Conservation (phyloP, 2,113 vertebrate genomes). For the Dolichallabes microphthalmus region DNA sequence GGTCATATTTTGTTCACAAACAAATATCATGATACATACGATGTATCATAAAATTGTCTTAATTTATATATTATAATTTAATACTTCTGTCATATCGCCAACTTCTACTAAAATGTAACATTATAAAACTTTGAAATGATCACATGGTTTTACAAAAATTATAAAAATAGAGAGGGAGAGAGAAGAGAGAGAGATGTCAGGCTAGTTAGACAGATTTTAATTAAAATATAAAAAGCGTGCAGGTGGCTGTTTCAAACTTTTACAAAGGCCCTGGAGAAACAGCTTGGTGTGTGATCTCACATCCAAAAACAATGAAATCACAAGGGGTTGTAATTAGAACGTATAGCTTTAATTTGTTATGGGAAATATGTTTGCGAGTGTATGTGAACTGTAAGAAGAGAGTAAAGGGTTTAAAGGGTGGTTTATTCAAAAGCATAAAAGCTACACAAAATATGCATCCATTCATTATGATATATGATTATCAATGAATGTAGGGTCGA, state of each 20-base stretch:
- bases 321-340: constrained; percentile 13
- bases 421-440: neutral
- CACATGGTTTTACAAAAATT: too few species aligned
- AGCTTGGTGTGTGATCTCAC: constrained; percentile 49
- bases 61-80: neutral
- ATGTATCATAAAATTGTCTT: neutral
- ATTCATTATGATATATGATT: constrained; percentile 27
- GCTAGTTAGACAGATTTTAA: constrained; percentile 11
- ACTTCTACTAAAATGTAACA: neutral
- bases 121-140: neutral
- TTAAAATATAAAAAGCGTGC: constrained; percentile 22
- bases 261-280: constrained; percentile 56
- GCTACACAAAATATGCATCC: neutral
- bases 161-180: neutral
- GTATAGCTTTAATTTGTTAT: neutral
- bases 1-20: neutral
- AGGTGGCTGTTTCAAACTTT: constrained; percentile 59
- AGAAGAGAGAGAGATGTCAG: neutral
- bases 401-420: neutral
- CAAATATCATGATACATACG: neutral
- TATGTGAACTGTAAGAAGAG: neutral
- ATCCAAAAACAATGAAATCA: constrained; percentile 54
- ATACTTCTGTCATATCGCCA: neutral
- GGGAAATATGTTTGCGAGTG: neutral
- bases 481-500: constrained; percentile 34